phyloP scores from a whole-genome alignment of 2,113 vertebrate species.

The Lampris incognitus region DNA sequence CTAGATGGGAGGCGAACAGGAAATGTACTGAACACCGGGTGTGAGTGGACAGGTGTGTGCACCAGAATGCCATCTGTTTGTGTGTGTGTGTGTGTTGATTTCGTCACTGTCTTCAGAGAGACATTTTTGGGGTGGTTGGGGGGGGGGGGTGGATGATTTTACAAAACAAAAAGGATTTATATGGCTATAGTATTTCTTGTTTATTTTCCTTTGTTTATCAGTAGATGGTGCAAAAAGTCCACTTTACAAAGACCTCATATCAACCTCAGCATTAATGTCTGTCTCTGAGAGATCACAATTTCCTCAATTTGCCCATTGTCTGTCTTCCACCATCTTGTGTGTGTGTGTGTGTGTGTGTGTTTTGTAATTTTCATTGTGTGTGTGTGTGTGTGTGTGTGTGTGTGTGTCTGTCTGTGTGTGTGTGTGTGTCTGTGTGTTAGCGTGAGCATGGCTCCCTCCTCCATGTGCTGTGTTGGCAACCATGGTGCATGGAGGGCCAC shows the following conservation, averaged over 20 bases:
- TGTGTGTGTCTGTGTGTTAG: constrained; percentile 21
- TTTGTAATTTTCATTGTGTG: neutral
- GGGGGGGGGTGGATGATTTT: constrained; percentile 53
- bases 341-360: neutral
- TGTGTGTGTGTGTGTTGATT: constrained; percentile 39
- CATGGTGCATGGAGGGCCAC: constrained; percentile 43
- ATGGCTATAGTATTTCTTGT: constrained; percentile 60
- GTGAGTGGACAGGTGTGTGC: constrained; percentile 60
- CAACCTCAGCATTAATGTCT: constrained; percentile 49
- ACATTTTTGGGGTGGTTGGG: constrained; percentile 47
- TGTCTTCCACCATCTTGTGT: constrained; percentile 41
- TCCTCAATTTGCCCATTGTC: constrained; percentile 28
- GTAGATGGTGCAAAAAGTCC: constrained; percentile 65
- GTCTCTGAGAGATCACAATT: constrained; percentile 17
- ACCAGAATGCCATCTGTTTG: constrained; percentile 52
- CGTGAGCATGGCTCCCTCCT: constrained; percentile 41
- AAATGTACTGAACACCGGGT: constrained; percentile 39
- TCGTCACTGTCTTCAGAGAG: constrained; percentile 82
- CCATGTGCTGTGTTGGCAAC: constrained; percentile 43
- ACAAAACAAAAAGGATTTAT: constrained; percentile 29
- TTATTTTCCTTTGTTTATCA: constrained; percentile 66
- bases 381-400: neutral
- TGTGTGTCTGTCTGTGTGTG: constrained; percentile 13
- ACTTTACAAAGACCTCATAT: constrained; percentile 47
- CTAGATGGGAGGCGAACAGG: constrained; percentile 16